Evolutionary conservation across 2,797 vertebrate genomes (phyloP), one percentile per base, ranked within the genome.

Genomic region (Coreius guichenoti): DNA sequence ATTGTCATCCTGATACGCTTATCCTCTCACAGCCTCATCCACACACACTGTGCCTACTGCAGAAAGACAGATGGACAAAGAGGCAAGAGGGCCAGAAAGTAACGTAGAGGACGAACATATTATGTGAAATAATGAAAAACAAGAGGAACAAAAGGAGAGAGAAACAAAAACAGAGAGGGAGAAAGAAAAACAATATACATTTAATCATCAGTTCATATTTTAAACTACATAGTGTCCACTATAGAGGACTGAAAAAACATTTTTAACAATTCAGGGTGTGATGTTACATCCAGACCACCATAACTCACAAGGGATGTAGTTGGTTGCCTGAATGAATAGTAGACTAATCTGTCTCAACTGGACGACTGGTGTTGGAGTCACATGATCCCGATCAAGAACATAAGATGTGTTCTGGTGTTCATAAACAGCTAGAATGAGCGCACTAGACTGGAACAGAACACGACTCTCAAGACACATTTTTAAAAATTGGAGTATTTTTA

Each of bases 1-100:
- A 98, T 98, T 0, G 92, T 92, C 92, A 96, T 93, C 31, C 88
- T 85, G 85, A 81, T 45, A 36, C 73, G 45, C 56, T 39, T 54
- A 47, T 74, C 81, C 75, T 80, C 51, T 77, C 78, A 90, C 78
- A 90, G 93, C 95, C 93, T 94, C 96, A 97, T 96, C 95, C 94
- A 95, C 73, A 72, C 56, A 72, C 67, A 70, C 79, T 33, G 67
- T 67, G 76, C 68, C 85, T 82, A 63, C 49, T 88, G 31, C 69
- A 85, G 74, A 87, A 56, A 84, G 56, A 84, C 8, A 82, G 36
- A 69, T 26, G 12, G 31, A 69, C 17, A 70, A 23, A 78, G 65
- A 85, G 21, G 36, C 19, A 54, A 63, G 74, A 79, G 68, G 49
- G 11, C 45, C 4, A 74, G 29, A 74, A n/a, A 51, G 33, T 21